A percentile compares a stretch with the other conserved stretches of the same genome.
Conservation (phyloP, 2,888 invertebrate species). For the Sarcophaga variegata region DNA sequence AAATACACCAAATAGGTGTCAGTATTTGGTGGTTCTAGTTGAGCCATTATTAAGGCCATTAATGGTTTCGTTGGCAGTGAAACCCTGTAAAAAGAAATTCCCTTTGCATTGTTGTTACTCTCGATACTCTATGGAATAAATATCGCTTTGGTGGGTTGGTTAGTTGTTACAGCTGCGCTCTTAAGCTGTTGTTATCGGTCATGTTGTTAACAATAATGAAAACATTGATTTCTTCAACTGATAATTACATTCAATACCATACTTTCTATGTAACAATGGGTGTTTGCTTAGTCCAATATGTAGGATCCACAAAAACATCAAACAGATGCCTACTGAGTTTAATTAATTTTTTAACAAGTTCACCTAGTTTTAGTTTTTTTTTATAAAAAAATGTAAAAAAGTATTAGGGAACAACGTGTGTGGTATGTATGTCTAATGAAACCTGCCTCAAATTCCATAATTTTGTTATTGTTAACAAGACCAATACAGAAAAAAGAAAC, state of each 20-base stretch:
- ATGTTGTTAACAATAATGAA: conserved; percentile 61
- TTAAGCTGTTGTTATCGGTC: conserved; percentile 35
- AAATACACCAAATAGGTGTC: conserved; percentile 42
- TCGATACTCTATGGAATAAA: no score
- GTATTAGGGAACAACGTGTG: conserved; percentile 37
- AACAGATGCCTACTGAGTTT: conserved; percentile 53
- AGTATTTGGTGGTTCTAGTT: conserved; percentile 12
- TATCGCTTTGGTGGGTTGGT: not conserved
- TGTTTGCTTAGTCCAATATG: not conserved
- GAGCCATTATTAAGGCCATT: conserved; percentile 22
- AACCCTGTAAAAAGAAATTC: conserved; percentile 22
- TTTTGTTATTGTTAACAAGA: no score
- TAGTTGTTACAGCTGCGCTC: not conserved
- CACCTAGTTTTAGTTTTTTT: conserved; percentile 32
- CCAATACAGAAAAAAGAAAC: no score
- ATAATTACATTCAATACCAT: conserved; percentile 40
- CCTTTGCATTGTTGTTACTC: not conserved
- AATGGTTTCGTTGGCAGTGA: conserved; percentile 20
- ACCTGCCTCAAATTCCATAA: not conserved
- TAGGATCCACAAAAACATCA: not conserved
- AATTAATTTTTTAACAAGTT: conserved; percentile 59
- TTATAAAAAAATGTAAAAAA: not conserved
- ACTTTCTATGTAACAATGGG: not conserved
- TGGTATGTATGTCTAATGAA: conserved; percentile 13
- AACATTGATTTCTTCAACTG: conserved; percentile 61